phyloP scores from a whole-genome alignment of 2,888 invertebrate genomes.

The Coenonympha glycerion region DNA sequence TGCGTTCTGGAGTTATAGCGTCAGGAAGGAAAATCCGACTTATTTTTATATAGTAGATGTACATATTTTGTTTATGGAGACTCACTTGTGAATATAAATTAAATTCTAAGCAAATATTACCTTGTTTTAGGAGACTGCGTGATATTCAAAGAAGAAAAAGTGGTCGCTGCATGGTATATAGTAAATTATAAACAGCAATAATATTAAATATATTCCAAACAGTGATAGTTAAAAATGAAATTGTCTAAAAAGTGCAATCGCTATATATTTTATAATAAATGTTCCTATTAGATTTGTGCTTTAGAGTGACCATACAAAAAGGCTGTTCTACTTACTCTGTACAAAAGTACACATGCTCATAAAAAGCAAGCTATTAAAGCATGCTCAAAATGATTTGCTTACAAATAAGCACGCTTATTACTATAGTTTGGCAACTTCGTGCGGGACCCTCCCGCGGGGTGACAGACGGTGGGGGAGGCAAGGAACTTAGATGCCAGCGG shows the following conservation, averaged over 20 bases:
- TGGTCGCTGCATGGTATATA: neutral
- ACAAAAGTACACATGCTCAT: neutral
- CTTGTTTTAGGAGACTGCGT: constrained; percentile 32
- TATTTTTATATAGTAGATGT: too few species aligned
- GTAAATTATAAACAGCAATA: constrained; percentile 1
- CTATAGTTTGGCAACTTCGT: too few species aligned
- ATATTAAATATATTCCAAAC: constrained; percentile 14
- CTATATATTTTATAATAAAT: constrained; percentile 20
- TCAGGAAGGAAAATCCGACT: too few species aligned
- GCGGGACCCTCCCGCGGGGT: too few species aligned
- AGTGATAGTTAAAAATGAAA: constrained; percentile 12
- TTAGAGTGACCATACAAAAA: neutral
- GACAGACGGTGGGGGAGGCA: too few species aligned
- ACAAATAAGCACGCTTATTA: too few species aligned
- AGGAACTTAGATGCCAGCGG: too few species aligned
- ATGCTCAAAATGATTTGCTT: too few species aligned
- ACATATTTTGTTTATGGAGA: too few species aligned
- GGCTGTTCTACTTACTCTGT: neutral
- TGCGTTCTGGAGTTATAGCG: too few species aligned
- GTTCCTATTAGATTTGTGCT: constrained; percentile 8
- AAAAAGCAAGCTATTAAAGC: neutral
- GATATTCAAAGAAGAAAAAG: constrained; percentile 23
- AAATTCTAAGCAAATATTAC: too few species aligned
- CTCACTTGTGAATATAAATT: too few species aligned
- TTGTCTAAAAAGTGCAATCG: constrained; percentile 23